phyloP scores from a whole-genome alignment of 2,797 vertebrate species.

The Loriculus beryllinus region DNA sequence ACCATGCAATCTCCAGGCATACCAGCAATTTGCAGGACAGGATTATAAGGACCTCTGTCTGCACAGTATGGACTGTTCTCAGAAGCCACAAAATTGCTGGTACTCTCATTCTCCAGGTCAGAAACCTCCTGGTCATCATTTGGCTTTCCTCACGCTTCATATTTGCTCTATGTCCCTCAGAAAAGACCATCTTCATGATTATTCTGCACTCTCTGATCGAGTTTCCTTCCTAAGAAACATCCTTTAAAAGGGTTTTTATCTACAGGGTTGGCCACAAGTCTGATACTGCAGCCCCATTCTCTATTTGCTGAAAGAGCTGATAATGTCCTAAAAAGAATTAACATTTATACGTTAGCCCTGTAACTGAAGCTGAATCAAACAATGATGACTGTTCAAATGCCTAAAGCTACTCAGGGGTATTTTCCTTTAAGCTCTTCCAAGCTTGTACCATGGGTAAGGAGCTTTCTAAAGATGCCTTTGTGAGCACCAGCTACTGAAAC shows the following conservation, averaged over 20 bases:
- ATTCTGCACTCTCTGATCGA: conserved; percentile 26
- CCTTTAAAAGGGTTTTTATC: conserved; percentile 52
- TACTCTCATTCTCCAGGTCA: not conserved
- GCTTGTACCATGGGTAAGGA: conserved; percentile 27
- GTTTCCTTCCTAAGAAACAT: conserved; percentile 42
- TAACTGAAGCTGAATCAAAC: conserved; percentile 46
- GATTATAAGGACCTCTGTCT: not conserved
- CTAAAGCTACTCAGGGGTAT: conserved; percentile 43
- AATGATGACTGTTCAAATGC: conserved; percentile 46
- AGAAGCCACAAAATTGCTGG: not conserved
- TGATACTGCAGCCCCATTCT: conserved; percentile 24
- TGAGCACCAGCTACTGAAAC: conserved; percentile 44
- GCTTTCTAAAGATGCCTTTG: conserved; percentile 64
- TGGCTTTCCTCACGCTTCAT: not conserved
- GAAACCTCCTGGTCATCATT: not conserved
- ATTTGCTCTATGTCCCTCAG: not conserved
- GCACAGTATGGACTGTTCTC: not conserved
- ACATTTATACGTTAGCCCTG: conserved; percentile 41
- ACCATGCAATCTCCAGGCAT: accelerated
- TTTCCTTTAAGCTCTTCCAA: conserved; percentile 56
- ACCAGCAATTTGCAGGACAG: not conserved
- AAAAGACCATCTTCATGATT: not conserved
- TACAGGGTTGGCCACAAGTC: conserved; percentile 13
- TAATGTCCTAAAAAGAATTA: conserved; percentile 46
- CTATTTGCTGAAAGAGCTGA: conserved; percentile 36